A percentile compares a stretch with the other conserved stretches of the same genome.
These are phyloP conservation scores for Tetraneura akinire DNA, from an alignment of 1,140 invertebrate species.

Conservation along the genomic window DNA sequence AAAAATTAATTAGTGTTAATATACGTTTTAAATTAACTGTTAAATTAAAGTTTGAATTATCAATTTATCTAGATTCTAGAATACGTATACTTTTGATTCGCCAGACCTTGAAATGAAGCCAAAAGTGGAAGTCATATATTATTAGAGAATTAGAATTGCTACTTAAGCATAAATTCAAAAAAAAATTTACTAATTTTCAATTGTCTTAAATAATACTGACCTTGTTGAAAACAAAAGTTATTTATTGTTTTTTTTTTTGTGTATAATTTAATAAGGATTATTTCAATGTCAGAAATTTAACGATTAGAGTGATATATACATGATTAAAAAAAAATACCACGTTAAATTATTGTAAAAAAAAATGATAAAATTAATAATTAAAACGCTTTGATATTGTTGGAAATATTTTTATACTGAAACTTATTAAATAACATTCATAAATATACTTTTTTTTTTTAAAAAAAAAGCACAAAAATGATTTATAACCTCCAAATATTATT, in stretches of 20 bases:
- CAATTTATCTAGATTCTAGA: not conserved
- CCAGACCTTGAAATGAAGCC: conserved; percentile 9
- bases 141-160: not conserved
- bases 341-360: conserved; percentile 30
- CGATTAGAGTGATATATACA: not conserved
- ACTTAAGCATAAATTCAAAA: not conserved
- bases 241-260: conserved; percentile 3
- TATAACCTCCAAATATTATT: not conserved
- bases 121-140: conserved; percentile 7
- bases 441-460: not conserved
- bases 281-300: not conserved
- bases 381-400: conserved; percentile 1
- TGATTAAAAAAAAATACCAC: not conserved
- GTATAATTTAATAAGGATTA: conserved; percentile 6
- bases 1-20: too few species aligned
- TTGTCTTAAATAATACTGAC: conserved; percentile 14
- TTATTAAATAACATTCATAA: not conserved
- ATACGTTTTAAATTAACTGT: too few species aligned
- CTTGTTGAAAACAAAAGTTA: not conserved
- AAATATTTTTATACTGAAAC: not conserved
- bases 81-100: not conserved
- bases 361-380: not conserved
- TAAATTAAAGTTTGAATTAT: too few species aligned
- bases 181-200: not conserved
- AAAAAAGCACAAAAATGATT: not conserved